These are phyloP conservation scores for Leptosomus discolor DNA, from an alignment of 2,113 vertebrate species.

Conservation along the genomic window DNA sequence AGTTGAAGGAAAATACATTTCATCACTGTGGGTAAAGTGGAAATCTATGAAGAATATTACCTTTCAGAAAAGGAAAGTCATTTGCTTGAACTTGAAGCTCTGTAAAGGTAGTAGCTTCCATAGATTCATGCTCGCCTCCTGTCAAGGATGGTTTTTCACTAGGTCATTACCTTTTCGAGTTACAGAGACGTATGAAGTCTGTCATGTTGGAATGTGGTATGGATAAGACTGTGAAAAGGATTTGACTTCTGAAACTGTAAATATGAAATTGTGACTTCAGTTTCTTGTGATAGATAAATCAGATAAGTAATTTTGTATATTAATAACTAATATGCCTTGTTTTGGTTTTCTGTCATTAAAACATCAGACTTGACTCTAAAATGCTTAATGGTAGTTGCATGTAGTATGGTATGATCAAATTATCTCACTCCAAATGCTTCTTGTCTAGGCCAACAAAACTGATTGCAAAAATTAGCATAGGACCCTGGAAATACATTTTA, in stretches of 20 bases:
- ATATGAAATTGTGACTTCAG: background rate
- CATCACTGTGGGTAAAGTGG: background rate
- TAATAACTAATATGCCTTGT: background rate
- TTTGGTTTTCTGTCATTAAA: background rate
- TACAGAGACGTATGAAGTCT: rapidly evolving
- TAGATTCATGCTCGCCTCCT: background rate
- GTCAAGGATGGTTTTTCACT: background rate
- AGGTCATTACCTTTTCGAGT: background rate
- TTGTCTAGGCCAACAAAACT: background rate
- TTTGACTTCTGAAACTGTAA: background rate
- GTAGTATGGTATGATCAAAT: background rate
- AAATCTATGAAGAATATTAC: slow-evolving; percentile 15
- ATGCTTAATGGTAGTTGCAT: background rate
- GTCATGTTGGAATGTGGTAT: background rate
- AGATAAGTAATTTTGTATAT: background rate
- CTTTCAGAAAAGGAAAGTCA: background rate
- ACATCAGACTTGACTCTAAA: background rate
- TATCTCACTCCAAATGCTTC: background rate
- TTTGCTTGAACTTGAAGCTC: background rate
- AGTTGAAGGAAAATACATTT: background rate
- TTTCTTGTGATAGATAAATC: background rate
- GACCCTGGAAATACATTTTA: background rate
- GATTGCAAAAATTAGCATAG: background rate
- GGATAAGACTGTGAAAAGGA: background rate
- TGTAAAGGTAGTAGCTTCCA: background rate